Evolutionary conservation across 2,797 vertebrate genomes (phyloP).

Genomic region (Botia almorhae): DNA sequence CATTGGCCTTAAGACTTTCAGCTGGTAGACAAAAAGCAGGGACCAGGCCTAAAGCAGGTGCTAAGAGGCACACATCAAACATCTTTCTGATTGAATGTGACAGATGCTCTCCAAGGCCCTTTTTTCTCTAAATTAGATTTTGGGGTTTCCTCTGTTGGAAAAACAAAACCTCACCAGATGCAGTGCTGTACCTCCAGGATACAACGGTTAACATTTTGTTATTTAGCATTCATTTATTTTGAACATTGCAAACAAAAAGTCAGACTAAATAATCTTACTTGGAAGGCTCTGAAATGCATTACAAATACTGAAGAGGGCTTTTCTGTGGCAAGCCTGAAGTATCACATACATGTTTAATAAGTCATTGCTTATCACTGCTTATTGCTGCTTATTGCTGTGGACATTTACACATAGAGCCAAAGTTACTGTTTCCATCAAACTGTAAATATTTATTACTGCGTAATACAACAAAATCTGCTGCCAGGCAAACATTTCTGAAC

Average conservation of each 20-base stretch:
- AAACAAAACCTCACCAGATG: background rate
- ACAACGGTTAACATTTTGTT: background rate
- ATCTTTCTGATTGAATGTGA: background rate
- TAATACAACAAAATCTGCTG: background rate
- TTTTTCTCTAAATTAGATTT: background rate
- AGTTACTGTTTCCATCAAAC: slow-evolving; percentile 28
- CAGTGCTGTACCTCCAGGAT: background rate
- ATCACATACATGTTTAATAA: background rate
- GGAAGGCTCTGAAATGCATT: background rate
- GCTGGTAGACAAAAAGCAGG: background rate
- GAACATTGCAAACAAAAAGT: background rate
- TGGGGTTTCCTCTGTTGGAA: background rate
- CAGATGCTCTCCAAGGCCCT: background rate
- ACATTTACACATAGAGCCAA: background rate
- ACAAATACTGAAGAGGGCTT: background rate
- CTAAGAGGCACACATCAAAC: background rate
- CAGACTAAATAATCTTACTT: background rate
- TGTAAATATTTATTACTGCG: slow-evolving; percentile 45
- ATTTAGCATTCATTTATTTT: background rate
- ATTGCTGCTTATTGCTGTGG: background rate
- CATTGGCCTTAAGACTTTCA: background rate
- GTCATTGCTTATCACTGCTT: background rate
- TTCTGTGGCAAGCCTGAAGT: slow-evolving; percentile 1
- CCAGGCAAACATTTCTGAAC: background rate
- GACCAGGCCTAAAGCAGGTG: background rate